These are phyloP conservation scores for Jacana jacana DNA, from an alignment of 2,113 vertebrate genomes.

Conservation along the genomic window DNA sequence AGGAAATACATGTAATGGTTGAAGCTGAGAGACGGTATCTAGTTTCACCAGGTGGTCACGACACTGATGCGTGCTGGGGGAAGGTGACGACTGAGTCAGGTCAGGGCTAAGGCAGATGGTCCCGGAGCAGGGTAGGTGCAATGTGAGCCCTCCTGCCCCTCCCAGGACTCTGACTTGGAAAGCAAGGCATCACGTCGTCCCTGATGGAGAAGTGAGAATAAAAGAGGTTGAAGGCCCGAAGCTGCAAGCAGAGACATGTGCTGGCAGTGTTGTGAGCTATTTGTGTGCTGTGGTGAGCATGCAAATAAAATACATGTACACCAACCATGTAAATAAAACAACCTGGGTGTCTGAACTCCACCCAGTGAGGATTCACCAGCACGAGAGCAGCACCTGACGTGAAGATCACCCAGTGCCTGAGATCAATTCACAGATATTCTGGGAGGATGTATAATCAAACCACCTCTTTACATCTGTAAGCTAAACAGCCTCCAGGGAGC, in stretches of 20 bases:
- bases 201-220: neutral
- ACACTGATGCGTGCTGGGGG: neutral
- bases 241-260: neutral
- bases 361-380: neutral
- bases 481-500: neutral
- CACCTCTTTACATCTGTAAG: neutral
- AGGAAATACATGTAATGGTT: neutral
- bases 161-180: neutral
- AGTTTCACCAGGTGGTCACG: neutral
- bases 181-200: neutral
- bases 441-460: neutral
- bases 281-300: neutral
- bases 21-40: neutral
- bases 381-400: neutral
- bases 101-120: neutral
- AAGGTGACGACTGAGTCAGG: neutral
- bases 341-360: neutral
- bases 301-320: too few relatives aligned
- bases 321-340: neutral
- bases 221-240: neutral
- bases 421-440: constrained; percentile 1
- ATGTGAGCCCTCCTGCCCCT: neutral
- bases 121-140: neutral
- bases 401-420: neutral
- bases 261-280: neutral